These are phyloP conservation scores for Zaprionus tsacasi DNA, from an alignment of 1,140 invertebrate genomes.

Conservation along the genomic window DNA sequence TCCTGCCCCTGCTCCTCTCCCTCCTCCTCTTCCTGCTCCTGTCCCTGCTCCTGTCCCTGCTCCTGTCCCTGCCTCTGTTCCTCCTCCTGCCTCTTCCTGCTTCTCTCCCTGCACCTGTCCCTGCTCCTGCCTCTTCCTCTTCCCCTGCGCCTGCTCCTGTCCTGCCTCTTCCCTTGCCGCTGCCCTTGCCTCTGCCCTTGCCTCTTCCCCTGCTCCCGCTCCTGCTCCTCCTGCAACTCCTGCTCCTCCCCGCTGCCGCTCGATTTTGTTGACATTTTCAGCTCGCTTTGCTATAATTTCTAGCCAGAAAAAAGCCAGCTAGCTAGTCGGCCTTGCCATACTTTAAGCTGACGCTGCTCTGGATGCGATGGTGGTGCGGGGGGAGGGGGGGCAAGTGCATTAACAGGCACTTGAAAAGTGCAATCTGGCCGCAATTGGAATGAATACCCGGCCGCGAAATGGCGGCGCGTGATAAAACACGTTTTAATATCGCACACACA, in stretches of 20 bases:
- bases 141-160: background rate
- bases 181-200: too few species aligned
- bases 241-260: background rate
- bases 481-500: constrained; percentile 71
- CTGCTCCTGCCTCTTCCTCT: too few species aligned
- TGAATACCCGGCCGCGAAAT: constrained; percentile 80
- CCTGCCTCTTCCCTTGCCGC: too few species aligned
- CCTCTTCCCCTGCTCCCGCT: too few species aligned
- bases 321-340: background rate
- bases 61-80: background rate
- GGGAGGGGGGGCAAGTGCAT: constrained; percentile 59
- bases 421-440: constrained; percentile 81
- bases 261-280: constrained; percentile 37
- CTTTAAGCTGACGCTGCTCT: constrained; percentile 32
- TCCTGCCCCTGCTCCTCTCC: background rate
- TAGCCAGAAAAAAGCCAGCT: constrained; percentile 13
- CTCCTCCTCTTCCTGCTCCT: too few species aligned
- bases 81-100: too few species aligned
- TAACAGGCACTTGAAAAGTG: constrained; percentile 81
- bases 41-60: too few species aligned
- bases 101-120: background rate
- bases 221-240: too few species aligned
- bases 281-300: constrained; percentile 28
- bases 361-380: background rate
- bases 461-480: constrained; percentile 82